Base-by-base conservation (phyloP, 2,113 vertebrate species). In the Ceyx melanurus region DNA sequence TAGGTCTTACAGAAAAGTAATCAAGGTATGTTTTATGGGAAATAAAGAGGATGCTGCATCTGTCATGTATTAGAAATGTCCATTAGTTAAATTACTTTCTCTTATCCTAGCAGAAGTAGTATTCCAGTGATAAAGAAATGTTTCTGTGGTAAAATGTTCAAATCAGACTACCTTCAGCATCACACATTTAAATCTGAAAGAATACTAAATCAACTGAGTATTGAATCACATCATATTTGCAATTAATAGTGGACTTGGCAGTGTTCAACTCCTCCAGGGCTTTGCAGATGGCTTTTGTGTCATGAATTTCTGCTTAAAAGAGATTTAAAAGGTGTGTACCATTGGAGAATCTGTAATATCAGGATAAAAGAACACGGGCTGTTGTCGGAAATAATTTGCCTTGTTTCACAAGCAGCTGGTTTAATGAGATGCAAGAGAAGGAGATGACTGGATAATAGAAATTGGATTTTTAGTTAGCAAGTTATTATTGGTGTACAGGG, bases 401-500 rank as follows among this genome's bases (percentile, higher is more conserved):
- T 51, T 56, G 16, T 82, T 81, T 88, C 40, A n/a, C 4, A 5
- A 14, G 25, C 2, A 7, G 53, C 53, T 82, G 26, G 60, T 75
- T 33, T 71, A 68, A 43, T 60, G 66, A 53, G 61, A 48, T 40
- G 29, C 15, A 35, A 11, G 61, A 86, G 78, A 40, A 80, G 79
- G 33, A 57, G 48, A 26, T 31, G n/a, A 53, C 57, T 29, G 70
- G 22, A 13, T 61, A 29, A 56, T 31, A 35, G 1, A 28, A 45
- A 74, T 60, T 20, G 26, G 37, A 18, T n/a, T 28, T 67, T 73
- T 26, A 35, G 23, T 79, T 72, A 68, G n/a, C 17, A 53, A 45
- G 45, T 68, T 67, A 13, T 7, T 72, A 37, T 35, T 53, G 25
- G 40, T 1, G 0, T 67, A 29, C 2, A 0, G 56, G 62, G 0